These are phyloP conservation scores for Bambusicola thoracicus DNA, from an alignment of 2,113 vertebrate genomes.

Conservation along the genomic window DNA sequence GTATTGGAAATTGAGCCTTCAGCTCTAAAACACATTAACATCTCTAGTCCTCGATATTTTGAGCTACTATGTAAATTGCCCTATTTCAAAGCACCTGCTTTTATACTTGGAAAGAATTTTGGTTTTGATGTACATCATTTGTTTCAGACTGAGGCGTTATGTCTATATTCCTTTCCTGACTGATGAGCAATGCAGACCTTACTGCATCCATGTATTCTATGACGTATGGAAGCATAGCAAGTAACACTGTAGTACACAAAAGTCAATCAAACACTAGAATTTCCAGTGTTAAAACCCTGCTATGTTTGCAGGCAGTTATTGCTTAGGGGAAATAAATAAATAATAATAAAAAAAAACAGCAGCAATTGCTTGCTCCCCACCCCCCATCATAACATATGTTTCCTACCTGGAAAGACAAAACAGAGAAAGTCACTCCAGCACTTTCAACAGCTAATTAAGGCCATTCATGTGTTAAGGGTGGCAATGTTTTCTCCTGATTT, in stretches of 20 bases:
- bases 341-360: not conserved
- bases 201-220: not conserved
- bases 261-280: conserved; percentile 4
- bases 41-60: not conserved
- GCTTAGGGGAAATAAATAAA: not conserved
- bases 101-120: conserved; percentile 28
- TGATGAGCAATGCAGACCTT: not conserved
- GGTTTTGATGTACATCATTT: not conserved
- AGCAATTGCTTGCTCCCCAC: not conserved
- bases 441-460: not conserved
- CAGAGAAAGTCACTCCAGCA: not conserved
- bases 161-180: not conserved
- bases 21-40: not conserved
- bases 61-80: not conserved
- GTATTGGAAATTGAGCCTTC: not conserved
- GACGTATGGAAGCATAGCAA: conserved; percentile 7
- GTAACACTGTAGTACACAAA: not conserved
- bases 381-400: not conserved
- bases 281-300: not conserved
- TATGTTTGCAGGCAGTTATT: not conserved
- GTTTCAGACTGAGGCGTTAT: not conserved
- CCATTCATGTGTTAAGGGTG: not conserved
- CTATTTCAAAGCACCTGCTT: not conserved
- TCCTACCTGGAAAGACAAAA: not conserved
- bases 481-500: conserved; percentile 57